Evolutionary conservation across 2,888 invertebrate species (phyloP).

Genomic region (Nomada hirtipes): DNA sequence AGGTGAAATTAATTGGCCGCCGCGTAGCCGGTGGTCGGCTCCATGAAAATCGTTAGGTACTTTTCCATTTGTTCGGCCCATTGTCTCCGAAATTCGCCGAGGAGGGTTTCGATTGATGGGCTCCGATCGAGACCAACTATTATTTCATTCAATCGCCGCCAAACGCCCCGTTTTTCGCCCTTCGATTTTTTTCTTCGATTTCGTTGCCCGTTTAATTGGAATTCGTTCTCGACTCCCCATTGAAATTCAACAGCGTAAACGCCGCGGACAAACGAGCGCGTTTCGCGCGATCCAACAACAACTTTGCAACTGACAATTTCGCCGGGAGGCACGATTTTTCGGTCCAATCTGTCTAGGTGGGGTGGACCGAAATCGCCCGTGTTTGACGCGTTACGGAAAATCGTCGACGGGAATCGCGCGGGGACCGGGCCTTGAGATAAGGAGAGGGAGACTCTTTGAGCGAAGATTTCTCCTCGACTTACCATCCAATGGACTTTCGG

Average conservation of each 20-base stretch:
- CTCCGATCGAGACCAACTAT: slow-evolving; percentile 40
- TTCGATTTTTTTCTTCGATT: not conserved
- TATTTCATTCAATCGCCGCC: slow-evolving; percentile 33
- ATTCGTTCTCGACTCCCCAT: slow-evolving; percentile 15
- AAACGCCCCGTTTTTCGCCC: not conserved
- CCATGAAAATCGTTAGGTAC: slow-evolving; percentile 18
- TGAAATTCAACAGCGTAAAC: slow-evolving; percentile 3
- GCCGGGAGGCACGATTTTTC: not conserved
- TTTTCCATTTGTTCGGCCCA: slow-evolving; percentile 33
- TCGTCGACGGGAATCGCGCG: not conserved
- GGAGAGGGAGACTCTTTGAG: slow-evolving; percentile 12
- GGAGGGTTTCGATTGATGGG: slow-evolving; percentile 16
- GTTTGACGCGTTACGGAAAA: slow-evolving; percentile 11
- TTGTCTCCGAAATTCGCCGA: slow-evolving; percentile 37
- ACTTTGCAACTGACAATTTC: not conserved
- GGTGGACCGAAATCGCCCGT: not conserved
- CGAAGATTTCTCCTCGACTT: slow-evolving; percentile 35
- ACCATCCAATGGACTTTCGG: slow-evolving; percentile 30
- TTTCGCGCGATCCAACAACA: not conserved
- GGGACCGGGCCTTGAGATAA: not conserved
- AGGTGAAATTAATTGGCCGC: slow-evolving; percentile 41
- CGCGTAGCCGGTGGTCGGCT: not conserved
- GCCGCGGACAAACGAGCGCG: slow-evolving; percentile 17
- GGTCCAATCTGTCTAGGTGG: too few species aligned
- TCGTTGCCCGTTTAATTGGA: slow-evolving; percentile 39